Evolutionary conservation across 53 echinoderm and acorn worm species (phyloP).

Genomic region (Temnopleurus reevesii): DNA sequence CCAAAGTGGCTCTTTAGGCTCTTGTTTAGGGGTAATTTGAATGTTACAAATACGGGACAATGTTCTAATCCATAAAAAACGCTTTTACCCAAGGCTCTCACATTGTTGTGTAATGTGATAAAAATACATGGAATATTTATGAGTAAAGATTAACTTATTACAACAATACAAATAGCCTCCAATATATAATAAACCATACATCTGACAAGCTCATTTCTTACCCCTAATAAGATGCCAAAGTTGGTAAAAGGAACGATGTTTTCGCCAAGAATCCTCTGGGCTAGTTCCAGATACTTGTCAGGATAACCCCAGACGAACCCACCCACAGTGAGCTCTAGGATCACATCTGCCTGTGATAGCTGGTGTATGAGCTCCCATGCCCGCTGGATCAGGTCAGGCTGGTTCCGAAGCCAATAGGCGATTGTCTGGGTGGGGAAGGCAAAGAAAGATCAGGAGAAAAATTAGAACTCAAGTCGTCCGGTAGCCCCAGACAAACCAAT

Average conservation of each 20-base stretch:
- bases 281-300: constrained; percentile 67
- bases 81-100: too few species aligned
- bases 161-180: too few species aligned
- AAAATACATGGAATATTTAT: too few species aligned
- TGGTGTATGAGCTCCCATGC: constrained; percentile 63
- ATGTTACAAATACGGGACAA: too few species aligned
- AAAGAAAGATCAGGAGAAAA: background rate
- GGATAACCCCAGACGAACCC: constrained; percentile 82
- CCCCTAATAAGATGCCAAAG: constrained; percentile 80
- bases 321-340: constrained; percentile 55
- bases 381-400: constrained; percentile 39
- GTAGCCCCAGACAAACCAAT: constrained; percentile 79
- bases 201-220: too few species aligned
- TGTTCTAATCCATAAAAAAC: too few species aligned
- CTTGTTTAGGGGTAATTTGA: too few species aligned
- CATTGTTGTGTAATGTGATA: too few species aligned
- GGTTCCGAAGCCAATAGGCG: constrained; percentile 57
- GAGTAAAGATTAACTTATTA: too few species aligned
- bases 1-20: too few species aligned
- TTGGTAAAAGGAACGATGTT: constrained; percentile 59
- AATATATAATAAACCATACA: too few species aligned
- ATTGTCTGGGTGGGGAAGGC: constrained; percentile 45
- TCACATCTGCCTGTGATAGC: constrained; percentile 49
- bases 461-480: background rate
- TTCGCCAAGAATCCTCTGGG: constrained; percentile 51